phyloP scores from a whole-genome alignment of 2,888 invertebrate species.

The Drosophila melanocephala region DNA sequence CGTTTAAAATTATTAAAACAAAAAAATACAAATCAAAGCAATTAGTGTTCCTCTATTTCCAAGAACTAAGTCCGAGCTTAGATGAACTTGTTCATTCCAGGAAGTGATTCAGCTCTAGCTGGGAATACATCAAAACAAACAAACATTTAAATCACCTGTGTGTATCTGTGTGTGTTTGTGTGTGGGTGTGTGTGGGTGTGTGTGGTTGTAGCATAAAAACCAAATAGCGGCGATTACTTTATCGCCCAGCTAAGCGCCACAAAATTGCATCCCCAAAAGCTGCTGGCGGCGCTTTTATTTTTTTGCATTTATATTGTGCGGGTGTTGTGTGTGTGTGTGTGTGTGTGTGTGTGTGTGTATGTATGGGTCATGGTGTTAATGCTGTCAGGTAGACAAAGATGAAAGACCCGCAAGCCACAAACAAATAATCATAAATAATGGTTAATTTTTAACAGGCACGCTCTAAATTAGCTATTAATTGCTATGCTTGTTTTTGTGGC shows the following conservation, averaged over 20 bases:
- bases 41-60: not conserved
- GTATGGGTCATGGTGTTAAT: conserved; percentile 52
- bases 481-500: conserved; percentile 26
- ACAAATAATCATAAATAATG: conserved; percentile 82
- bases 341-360: conserved; percentile 14
- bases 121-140: conserved; percentile 13
- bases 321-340: conserved; percentile 17
- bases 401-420: conserved; percentile 63
- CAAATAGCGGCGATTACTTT: conserved; percentile 80
- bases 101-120: conserved; percentile 18
- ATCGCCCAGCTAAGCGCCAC: conserved; percentile 74
- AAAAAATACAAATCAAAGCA: not conserved
- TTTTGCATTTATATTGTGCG: conserved; percentile 39
- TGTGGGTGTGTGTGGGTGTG: not conserved
- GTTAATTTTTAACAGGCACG: conserved; percentile 67
- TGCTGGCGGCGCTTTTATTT: conserved; percentile 55
- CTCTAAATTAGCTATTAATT: conserved; percentile 79
- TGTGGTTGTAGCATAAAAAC: conserved; percentile 63
- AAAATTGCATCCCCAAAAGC: conserved; percentile 80
- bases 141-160: conserved; percentile 5
- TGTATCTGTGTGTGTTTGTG: conserved; percentile 10
- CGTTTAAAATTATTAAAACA: not conserved
- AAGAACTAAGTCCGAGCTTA: not conserved
- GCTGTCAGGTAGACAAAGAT: conserved; percentile 59
- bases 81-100: conserved; percentile 14